These are phyloP conservation scores for Poeciliopsis turrubarensis DNA, from an alignment of 2,113 vertebrate species.

Conservation along the genomic window DNA sequence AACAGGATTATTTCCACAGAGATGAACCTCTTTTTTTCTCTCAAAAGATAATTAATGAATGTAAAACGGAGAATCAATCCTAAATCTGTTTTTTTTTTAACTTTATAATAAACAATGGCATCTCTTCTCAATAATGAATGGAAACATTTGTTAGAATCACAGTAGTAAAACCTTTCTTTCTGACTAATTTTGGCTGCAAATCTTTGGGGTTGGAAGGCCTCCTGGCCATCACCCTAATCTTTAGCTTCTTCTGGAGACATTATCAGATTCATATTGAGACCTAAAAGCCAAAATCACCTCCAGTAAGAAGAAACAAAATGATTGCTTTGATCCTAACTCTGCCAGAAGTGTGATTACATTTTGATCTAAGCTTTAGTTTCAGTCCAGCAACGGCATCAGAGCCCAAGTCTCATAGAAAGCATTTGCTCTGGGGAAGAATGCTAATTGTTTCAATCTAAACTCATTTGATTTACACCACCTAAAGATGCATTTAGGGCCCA, in stretches of 20 bases:
- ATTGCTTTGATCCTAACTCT: background rate
- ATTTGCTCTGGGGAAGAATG: conserved; percentile 7
- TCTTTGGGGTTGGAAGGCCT: background rate
- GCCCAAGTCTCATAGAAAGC: conserved; percentile 2
- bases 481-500: background rate
- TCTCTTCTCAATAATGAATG: no score
- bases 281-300: background rate
- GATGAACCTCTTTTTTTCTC: background rate
- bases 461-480: background rate
- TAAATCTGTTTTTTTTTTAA: no score
- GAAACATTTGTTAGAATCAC: no score
- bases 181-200: background rate
- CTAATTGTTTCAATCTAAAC: conserved; percentile 35
- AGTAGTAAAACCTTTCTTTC: no score
- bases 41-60: no score
- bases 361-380: background rate
- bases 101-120: no score
- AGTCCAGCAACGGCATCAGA: background rate
- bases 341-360: background rate
- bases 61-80: no score
- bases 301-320: background rate
- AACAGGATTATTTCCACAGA: no score
- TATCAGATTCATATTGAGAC: background rate
- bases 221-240: background rate
- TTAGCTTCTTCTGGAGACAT: background rate